Percentiles rank a stretch among this genome's conserved stretches.
Evolutionary conservation across 2,113 vertebrate species (phyloP).

Genomic region (Pitta sordida): DNA sequence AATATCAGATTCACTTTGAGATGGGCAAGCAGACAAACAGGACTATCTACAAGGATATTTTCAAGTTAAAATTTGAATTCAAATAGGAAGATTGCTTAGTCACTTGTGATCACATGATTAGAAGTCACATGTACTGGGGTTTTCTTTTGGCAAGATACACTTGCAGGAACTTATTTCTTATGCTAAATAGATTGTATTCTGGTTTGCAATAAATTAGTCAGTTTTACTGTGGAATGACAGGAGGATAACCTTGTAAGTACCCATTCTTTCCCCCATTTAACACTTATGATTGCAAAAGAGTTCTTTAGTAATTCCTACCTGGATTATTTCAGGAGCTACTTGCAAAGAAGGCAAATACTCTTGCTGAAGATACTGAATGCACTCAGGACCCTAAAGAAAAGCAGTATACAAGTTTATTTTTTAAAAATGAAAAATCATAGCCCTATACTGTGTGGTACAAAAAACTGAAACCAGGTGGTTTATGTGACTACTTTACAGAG

Average conservation of each 20-base stretch:
- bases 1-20: background rate
- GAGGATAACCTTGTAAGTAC: background rate
- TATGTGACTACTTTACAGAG: background rate
- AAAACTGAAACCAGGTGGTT: background rate
- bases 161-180: background rate
- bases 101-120: too few species aligned
- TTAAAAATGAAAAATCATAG: background rate
- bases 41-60: background rate
- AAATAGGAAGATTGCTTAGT: background rate
- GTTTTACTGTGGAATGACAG: background rate
- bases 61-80: background rate
- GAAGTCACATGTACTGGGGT: background rate
- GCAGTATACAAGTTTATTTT: background rate
- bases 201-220: background rate
- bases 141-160: background rate
- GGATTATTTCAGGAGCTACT: slow-evolving; percentile 92
- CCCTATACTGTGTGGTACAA: background rate
- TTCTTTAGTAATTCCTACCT: slow-evolving; percentile 74
- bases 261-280: background rate
- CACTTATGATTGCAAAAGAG: background rate
- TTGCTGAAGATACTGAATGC: slow-evolving; percentile 93
- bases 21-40: background rate
- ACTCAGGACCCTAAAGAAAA: slow-evolving; percentile 86
- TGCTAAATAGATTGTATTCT: background rate
- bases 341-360: slow-evolving; percentile 94